Base-by-base conservation (phyloP, 1,140 invertebrate genomes). In the Ips typographus region DNA sequence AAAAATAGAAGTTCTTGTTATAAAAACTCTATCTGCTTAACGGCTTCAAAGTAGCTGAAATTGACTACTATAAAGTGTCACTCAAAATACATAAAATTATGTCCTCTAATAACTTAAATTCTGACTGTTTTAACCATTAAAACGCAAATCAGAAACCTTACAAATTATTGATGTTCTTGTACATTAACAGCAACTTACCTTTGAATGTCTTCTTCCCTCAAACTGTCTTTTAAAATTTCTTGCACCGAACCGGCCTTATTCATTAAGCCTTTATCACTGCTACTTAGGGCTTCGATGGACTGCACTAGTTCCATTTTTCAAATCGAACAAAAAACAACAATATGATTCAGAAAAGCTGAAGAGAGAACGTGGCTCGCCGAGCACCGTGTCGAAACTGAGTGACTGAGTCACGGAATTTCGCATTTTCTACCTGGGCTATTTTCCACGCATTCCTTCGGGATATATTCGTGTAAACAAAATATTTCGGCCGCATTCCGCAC, bases 391-490 rank as follows among this genome's bases (percentile, higher is more conserved):
- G 22, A 22, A 22, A 22, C 22, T 6, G 37, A 55, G 5, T 37
- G 52, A 59, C 57, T 59, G 57, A 59, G 40, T 59, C 57, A 59
- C 41, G 57, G 57, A 59, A 59, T 59, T 59, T 59, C 57, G 57
- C 40, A 8, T 59, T 59, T 55, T 47, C n/a, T 55, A 59, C 57
- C 57, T 59, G 57, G 8, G 7, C 57, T 8, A 42, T 42, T 59
- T 42, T n/a, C 57, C 8, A 38, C 22, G 22, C 22, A 44, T 44
- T 61, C 59, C 41, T 61, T 38, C 59, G 59, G n/a, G 59, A 49
- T 42, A n/a, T 53, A 47, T 61, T 61, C 42, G 59, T 61, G 59
- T 61, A 61, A 61, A 61, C 59, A 61, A 61, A 61, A 61, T 61
- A 61, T 47, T 47, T 61, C 41, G 59, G 42, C 59, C 59, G 59